A percentile compares a stretch with the other conserved stretches of the same genome.
phyloP scores from a whole-genome alignment of 2,888 invertebrate species.

The Phorcus lineatus region DNA sequence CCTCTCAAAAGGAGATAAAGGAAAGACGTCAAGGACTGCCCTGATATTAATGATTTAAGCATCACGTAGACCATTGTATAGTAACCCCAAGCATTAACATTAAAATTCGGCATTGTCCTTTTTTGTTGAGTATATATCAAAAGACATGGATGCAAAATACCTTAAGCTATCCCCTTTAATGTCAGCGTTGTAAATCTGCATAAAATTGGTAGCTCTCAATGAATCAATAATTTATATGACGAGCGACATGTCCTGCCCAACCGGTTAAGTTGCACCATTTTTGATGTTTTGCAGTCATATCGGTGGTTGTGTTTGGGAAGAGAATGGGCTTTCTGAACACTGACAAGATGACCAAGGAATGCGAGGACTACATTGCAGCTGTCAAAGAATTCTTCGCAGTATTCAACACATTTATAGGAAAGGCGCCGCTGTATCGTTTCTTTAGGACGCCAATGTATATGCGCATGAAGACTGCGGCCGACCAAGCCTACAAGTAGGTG shows the following conservation, averaged over 20 bases:
- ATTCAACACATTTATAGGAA: not conserved
- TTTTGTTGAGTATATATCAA: no score
- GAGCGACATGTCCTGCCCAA: not conserved
- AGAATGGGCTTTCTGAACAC: not conserved
- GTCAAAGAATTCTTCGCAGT: not conserved
- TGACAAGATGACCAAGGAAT: not conserved
- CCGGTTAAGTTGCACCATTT: not conserved
- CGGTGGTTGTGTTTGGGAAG: not conserved
- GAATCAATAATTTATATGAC: not conserved
- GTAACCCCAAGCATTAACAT: no score
- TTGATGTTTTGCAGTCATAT: not conserved
- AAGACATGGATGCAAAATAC: no score
- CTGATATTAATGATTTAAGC: no score
- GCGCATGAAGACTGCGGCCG: conserved; percentile 38
- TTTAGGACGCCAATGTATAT: conserved; percentile 45
- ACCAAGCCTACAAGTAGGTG: conserved; percentile 24
- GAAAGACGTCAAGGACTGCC: no score
- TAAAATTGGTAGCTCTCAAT: no score
- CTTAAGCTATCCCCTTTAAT: no score
- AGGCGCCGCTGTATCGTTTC: conserved; percentile 61
- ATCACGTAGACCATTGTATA: no score
- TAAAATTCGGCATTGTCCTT: no score
- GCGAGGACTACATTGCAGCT: not conserved
- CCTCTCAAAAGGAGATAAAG: no score
- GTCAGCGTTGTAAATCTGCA: no score